Base-by-base conservation (phyloP, 2,797 vertebrate genomes). In the Chaunax sp. region DNA sequence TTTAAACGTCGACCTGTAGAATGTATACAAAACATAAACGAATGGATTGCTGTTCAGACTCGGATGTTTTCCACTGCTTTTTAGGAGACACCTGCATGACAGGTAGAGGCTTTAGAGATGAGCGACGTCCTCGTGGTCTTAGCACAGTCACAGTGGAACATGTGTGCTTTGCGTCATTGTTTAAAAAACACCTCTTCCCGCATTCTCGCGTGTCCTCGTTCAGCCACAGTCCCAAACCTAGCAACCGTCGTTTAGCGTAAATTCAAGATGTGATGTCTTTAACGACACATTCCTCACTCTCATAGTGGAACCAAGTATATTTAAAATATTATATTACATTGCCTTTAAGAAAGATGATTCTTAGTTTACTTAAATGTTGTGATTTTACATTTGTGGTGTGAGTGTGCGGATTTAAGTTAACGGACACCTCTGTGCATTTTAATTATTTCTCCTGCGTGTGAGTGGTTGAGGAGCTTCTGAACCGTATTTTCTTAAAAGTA, bases 1-100 rank as follows among this genome's bases (percentile, higher is more conserved):
- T 86, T 87, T 90, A 87, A 84, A 90, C 64, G 86, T 90, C 90
- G 92, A 93, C 92, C 74, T 92, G 90, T 93, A 89, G 91, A 93
- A 92, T 93, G 90, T 93, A 92, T 67, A 73, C 76, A 83, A 59
- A 81, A 54, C 72, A 14, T 77, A 84, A 82, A 20, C 46, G 59
- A 69, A 44, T 52, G 44, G 65, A 52, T 63, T 64, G 23, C 78
- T 40, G 83, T 72, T 82, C 55, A 12, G 80, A 79, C 77, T 75
- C 57, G 23, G 75, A 78, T 83, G 78, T 90, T 90, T 89, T 88
- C 78, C 89, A 89, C 76, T 4, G 84, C 84, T 89, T 87, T 87
- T 65, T 87, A 86, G 85, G 64, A 74, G 71, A 80, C 80, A 45
- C 87, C 90, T 90, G 90, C 90, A 87, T 89, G 89, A 80, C 87